These are phyloP conservation scores for Trachelus stipa DNA, from an alignment of 2,888 invertebrate species.

Conservation along the genomic window DNA sequence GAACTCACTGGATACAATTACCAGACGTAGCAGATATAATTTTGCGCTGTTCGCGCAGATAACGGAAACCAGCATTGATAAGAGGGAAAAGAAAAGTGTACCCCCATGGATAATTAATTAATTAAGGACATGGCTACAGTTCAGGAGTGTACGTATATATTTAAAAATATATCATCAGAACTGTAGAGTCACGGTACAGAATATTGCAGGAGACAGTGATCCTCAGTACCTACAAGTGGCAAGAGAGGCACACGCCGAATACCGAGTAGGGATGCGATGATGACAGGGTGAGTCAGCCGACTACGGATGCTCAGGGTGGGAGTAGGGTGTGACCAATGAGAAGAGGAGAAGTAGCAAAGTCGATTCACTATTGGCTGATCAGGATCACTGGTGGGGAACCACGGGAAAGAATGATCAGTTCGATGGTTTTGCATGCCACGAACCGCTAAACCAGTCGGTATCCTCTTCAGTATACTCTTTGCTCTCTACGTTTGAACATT, in stretches of 20 bases:
- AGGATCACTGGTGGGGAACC: slow-evolving; percentile 2
- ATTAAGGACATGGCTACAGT: too few species aligned
- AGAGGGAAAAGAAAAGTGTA: too few species aligned
- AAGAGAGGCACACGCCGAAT: neutral
- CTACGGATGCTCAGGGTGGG: neutral
- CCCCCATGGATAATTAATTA: too few species aligned
- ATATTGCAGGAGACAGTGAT: too few species aligned
- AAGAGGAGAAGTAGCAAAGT: neutral
- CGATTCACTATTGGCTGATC: neutral
- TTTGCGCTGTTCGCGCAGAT: too few species aligned
- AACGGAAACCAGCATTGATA: too few species aligned
- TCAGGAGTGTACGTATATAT: too few species aligned
- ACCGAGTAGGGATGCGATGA: neutral
- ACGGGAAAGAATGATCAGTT: neutral
- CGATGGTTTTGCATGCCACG: slow-evolving; percentile 10
- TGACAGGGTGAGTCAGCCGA: slow-evolving; percentile 1
- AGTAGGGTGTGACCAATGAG: neutral
- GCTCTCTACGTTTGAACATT: slow-evolving; percentile 45
- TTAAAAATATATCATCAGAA: too few species aligned
- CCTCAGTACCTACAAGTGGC: too few species aligned
- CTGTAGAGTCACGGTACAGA: too few species aligned
- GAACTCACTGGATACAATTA: too few species aligned
- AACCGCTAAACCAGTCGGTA: slow-evolving; percentile 43
- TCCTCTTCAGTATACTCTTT: slow-evolving; percentile 40
- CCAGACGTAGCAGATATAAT: too few species aligned